Percentiles rank a stretch among this genome's conserved stretches.
Conservation (phyloP, 2,797 vertebrate genomes). For the Psittacula derbiana region DNA sequence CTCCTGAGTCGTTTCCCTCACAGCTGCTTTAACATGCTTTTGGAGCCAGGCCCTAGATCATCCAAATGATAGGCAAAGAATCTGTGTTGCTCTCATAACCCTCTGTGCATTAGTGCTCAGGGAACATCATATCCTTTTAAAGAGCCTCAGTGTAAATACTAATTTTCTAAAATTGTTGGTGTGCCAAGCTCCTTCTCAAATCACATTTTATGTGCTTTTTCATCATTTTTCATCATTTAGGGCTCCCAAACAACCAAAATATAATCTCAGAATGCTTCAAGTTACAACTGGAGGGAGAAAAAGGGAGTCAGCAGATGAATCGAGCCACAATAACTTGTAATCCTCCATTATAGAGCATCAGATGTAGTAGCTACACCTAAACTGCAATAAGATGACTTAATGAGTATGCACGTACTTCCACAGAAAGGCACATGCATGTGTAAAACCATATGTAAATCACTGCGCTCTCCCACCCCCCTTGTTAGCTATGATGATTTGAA, state of each 20-base stretch:
- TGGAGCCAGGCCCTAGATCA: background rate
- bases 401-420: background rate
- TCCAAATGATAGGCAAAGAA: background rate
- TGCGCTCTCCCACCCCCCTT: fast-evolving
- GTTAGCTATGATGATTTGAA: background rate
- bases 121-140: background rate
- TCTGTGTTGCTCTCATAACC: background rate
- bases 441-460: background rate
- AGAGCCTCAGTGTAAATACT: background rate
- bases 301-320: background rate
- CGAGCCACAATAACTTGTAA: background rate
- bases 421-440: background rate
- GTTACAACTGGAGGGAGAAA: background rate
- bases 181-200: background rate
- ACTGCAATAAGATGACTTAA: background rate
- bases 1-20: background rate
- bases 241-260: background rate
- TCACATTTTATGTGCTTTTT: background rate
- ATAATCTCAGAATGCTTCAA: background rate
- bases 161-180: background rate
- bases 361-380: background rate
- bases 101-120: background rate
- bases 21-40: background rate
- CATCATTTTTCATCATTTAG: background rate
- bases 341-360: background rate